These are phyloP conservation scores for Drosophila arawakana DNA, from an alignment of 1,140 invertebrate species.

Conservation along the genomic window DNA sequence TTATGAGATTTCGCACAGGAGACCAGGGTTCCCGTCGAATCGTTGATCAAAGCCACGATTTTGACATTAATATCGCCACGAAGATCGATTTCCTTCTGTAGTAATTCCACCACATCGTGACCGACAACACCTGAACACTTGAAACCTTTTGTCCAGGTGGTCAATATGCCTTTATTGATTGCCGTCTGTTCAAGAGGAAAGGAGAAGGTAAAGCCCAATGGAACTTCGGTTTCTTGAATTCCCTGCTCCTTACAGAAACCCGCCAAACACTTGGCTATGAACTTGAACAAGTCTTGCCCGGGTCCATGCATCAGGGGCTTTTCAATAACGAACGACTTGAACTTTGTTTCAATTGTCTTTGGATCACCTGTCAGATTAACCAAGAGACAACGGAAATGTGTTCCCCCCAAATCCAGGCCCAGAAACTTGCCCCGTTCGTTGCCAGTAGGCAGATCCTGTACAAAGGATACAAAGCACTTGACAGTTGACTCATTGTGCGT, in stretches of 20 bases:
- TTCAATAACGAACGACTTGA: neutral
- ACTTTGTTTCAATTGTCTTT: neutral
- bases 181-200: neutral
- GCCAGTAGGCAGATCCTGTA: slow-evolving; percentile 97
- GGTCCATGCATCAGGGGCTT: neutral
- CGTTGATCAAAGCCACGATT: neutral
- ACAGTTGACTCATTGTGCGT: slow-evolving; percentile 87
- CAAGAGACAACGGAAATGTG: slow-evolving; percentile 85
- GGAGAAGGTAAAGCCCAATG: neutral
- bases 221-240: neutral
- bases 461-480: slow-evolving; percentile 93
- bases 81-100: neutral
- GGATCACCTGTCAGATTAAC: neutral
- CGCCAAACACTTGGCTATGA: neutral
- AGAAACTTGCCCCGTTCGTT: slow-evolving; percentile 97
- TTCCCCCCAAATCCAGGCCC: slow-evolving; percentile 98
- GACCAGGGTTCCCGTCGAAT: neutral
- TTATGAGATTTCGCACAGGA: slow-evolving; percentile 88
- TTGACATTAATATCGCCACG: neutral
- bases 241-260: neutral
- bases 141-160: neutral
- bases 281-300: neutral
- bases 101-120: neutral
- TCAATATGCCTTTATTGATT: neutral
- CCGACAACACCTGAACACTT: neutral